phyloP scores from a whole-genome alignment of 2,113 vertebrate species.

The Stictonetta naevosa region DNA sequence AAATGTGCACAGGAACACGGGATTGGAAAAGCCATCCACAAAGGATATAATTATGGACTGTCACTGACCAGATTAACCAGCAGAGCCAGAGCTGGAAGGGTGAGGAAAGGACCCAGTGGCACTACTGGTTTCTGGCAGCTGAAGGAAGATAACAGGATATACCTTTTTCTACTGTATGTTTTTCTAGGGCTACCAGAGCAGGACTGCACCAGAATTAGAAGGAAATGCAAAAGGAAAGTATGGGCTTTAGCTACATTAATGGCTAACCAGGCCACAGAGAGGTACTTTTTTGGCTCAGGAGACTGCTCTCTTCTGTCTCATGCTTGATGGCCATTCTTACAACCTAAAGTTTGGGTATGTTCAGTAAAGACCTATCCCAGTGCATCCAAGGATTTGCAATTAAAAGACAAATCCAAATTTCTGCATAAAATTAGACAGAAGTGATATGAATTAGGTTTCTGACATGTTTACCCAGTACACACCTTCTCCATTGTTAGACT shows the following conservation, averaged over 20 bases:
- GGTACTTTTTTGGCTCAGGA: not conserved
- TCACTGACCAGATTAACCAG: not conserved
- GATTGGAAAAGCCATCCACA: not conserved
- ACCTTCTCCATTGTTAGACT: not conserved
- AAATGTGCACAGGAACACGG: not conserved
- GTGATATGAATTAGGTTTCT: not conserved
- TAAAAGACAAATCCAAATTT: not conserved
- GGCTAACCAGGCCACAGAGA: not conserved
- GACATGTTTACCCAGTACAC: not conserved
- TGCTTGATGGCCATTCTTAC: not conserved
- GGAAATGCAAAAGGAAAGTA: not conserved
- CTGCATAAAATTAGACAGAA: not conserved
- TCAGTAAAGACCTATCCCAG: not conserved
- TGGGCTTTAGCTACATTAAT: not conserved
- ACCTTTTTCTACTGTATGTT: too few species aligned
- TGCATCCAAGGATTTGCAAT: not conserved
- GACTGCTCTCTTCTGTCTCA: not conserved
- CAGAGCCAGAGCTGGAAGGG: not conserved
- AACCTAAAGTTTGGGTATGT: not conserved
- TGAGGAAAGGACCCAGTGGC: not conserved
- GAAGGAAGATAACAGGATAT: not conserved
- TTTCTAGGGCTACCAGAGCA: not conserved
- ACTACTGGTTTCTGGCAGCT: not conserved
- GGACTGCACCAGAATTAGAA: not conserved
- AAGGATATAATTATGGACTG: not conserved